Evolutionary conservation across 2,797 vertebrate species (phyloP).

Genomic region (Siniperca undulata): DNA sequence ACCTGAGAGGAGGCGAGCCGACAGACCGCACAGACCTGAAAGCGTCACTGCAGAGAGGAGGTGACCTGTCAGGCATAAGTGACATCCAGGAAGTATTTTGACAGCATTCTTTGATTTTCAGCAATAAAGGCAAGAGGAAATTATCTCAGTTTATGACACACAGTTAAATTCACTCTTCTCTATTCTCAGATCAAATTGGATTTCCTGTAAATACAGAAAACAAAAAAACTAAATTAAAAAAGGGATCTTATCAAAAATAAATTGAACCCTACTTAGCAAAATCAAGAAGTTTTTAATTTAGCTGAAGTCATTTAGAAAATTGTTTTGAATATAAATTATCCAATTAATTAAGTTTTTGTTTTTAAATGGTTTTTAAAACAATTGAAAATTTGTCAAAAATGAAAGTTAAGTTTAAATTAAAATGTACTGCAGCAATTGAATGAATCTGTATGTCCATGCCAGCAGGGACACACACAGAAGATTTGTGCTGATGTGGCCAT

Average conservation of each 20-base stretch:
- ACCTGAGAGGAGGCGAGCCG: slow-evolving; percentile 51
- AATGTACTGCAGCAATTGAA: neutral
- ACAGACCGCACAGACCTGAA: slow-evolving; percentile 10
- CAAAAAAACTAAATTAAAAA: neutral
- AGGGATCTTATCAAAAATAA: neutral
- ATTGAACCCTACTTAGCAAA: neutral
- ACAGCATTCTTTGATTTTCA: neutral
- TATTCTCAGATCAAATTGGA: neutral
- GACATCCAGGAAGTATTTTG: slow-evolving; percentile 56
- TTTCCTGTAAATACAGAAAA: neutral
- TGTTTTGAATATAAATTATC: too few relatives aligned
- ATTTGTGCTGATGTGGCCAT: too few relatives aligned
- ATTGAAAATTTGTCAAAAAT: neutral
- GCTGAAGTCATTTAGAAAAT: neutral
- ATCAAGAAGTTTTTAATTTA: neutral
- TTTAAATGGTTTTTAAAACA: neutral
- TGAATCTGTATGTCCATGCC: neutral
- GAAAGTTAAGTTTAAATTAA: neutral
- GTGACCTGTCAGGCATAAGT: slow-evolving; percentile 12
- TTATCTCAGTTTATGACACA: neutral
- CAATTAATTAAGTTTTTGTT: too few relatives aligned
- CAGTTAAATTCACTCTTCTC: neutral
- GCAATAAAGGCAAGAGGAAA: neutral
- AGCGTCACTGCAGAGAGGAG: slow-evolving; percentile 19
- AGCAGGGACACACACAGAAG: neutral